A percentile compares a stretch with the other conserved stretches of the same genome.
phyloP scores from a whole-genome alignment of 1,140 invertebrate species.

The Brachionus paranguensis region DNA sequence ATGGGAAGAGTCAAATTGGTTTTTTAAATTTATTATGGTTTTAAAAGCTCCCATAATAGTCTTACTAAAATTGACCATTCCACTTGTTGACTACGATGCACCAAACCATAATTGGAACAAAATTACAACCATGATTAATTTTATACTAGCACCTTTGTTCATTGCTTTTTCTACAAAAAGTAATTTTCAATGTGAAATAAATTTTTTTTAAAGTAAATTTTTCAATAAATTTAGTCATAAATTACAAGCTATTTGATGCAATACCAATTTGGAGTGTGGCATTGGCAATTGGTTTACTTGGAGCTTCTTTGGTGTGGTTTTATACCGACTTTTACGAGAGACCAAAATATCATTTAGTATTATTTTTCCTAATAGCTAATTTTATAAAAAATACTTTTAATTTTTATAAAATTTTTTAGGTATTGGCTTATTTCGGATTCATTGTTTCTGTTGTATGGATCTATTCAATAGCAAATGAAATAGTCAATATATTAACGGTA shows the following conservation, averaged over 20 bases:
- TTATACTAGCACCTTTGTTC: conserved; percentile 58
- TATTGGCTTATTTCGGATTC: conserved; percentile 64
- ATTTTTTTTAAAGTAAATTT: neutral
- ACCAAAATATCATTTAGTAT: conserved; percentile 29
- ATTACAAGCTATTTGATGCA: neutral
- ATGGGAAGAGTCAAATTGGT: conserved; percentile 27
- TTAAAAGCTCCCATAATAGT: conserved; percentile 57
- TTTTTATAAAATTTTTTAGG: conserved; percentile 46
- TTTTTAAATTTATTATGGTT: conserved; percentile 33
- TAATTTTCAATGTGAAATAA: conserved; percentile 37
- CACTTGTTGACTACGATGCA: conserved; percentile 60
- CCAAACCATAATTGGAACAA: conserved; percentile 62
- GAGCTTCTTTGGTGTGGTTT: neutral
- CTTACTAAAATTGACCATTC: conserved; percentile 61
- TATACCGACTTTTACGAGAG: conserved; percentile 6
- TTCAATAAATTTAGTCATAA: neutral
- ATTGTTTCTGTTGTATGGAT: conserved; percentile 63
- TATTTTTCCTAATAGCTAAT: neutral
- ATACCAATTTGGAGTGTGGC: conserved; percentile 22
- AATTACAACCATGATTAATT: conserved; percentile 60
- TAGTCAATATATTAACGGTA: conserved; percentile 62
- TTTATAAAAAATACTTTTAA: neutral
- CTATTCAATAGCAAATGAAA: conserved; percentile 64
- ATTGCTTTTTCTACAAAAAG: conserved; percentile 52
- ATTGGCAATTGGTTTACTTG: neutral